Evolutionary conservation across 2,888 invertebrate species (phyloP).

Genomic region (Pristionchus entomophagus): DNA sequence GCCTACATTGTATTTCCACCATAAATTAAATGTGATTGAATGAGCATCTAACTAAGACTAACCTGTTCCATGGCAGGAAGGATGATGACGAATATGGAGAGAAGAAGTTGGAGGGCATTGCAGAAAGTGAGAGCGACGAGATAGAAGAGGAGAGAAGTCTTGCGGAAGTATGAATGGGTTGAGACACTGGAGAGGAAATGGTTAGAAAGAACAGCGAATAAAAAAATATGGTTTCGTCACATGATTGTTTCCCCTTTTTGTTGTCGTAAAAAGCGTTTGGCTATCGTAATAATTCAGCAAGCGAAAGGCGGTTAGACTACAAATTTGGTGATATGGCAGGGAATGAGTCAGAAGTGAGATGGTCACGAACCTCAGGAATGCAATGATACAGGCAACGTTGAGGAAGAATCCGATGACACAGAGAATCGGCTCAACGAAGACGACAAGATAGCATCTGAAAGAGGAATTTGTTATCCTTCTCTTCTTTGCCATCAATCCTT

Average conservation of each 20-base stretch:
- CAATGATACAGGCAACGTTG: constrained; percentile 61
- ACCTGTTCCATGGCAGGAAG: constrained; percentile 68
- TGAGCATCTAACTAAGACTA: too few relatives aligned
- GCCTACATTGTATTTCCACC: too few relatives aligned
- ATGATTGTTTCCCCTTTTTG: too few relatives aligned
- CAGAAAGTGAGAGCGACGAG: constrained; percentile 63
- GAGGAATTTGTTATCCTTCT: background rate
- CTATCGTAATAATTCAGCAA: too few relatives aligned
- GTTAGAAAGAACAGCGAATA: background rate
- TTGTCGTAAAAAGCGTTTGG: too few relatives aligned
- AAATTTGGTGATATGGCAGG: too few relatives aligned
- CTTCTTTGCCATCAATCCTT: too few relatives aligned
- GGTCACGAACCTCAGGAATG: constrained; percentile 52
- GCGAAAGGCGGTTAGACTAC: background rate
- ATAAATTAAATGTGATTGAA: too few relatives aligned
- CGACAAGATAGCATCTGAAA: constrained; percentile 63
- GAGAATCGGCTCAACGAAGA: constrained; percentile 67
- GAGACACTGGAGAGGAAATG: constrained; percentile 47
- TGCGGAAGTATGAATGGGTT: constrained; percentile 64
- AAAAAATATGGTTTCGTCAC: background rate
- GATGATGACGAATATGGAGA: constrained; percentile 67
- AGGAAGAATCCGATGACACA: constrained; percentile 63
- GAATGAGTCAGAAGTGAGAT: background rate
- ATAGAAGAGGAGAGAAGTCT: constrained; percentile 67
- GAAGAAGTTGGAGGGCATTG: constrained; percentile 65